Base-by-base conservation (phyloP, 2,888 invertebrate species). In the Scelioninae gen. 1 region DNA sequence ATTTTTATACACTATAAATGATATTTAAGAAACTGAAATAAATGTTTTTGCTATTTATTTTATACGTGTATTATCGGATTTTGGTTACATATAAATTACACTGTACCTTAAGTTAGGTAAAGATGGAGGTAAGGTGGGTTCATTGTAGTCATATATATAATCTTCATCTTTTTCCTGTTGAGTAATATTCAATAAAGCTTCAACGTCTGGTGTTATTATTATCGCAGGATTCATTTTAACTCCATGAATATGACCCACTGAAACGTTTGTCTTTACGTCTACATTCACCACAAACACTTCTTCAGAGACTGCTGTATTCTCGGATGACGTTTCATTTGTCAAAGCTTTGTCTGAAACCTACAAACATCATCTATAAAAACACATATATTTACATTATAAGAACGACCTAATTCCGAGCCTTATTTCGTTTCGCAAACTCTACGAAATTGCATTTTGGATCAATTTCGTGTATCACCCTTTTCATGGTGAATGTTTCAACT, bases 41-140 rank as follows among this genome's bases (percentile, higher is more conserved):
- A n/a, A n/a, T n/a, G n/a, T n/a, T n/a, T n/a, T n/a, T n/a, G n/a
- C n/a, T n/a, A n/a, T n/a, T n/a, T n/a, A n/a, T n/a, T n/a, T n/a
- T n/a, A n/a, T n/a, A n/a, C n/a, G n/a, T n/a, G n/a, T n/a, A n/a
- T n/a, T n/a, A n/a, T n/a, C n/a, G n/a, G n/a, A n/a, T n/a, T n/a
- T n/a, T n/a, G n/a, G n/a, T n/a, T n/a, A n/a, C n/a, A n/a, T n/a
- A n/a, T 32, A 2, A 34, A 10, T 34, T 15, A 29, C 45, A 29
- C 89, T 93, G 93, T 93, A 95, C 96, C 95, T 95, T 62, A 97
- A 93, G 92, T 97, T 97, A 0, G 97, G 97, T 72, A 97, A 91
- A 9, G 96, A 96, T n/a, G 97, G 97, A 1, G 96, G 97, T 72
- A 97, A 90, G 0, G 96, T 95, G 0, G 95, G 95, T 85, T 95